These are phyloP conservation scores for Caretta caretta DNA, from an alignment of 2,113 vertebrate genomes.

Conservation along the genomic window DNA sequence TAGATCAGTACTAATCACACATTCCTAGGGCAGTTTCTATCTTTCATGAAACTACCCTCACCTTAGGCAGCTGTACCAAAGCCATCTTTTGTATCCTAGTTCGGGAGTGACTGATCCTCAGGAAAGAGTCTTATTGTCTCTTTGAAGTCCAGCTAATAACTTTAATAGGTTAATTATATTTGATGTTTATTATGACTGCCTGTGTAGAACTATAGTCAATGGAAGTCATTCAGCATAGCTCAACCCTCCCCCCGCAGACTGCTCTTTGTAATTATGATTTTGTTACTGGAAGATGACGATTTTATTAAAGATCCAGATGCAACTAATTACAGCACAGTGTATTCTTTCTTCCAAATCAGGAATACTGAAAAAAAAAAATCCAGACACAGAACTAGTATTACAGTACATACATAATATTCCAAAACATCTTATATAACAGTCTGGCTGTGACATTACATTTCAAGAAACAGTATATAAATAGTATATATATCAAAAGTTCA, in stretches of 20 bases:
- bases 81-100: background rate
- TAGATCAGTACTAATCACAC: fast-evolving
- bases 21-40: background rate
- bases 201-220: background rate
- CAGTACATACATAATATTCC: fast-evolving
- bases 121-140: background rate
- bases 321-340: background rate
- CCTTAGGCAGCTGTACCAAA: background rate
- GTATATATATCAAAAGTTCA: background rate
- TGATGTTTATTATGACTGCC: background rate
- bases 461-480: background rate
- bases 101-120: background rate
- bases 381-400: background rate
- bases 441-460: background rate
- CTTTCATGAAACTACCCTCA: background rate
- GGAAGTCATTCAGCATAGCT: background rate
- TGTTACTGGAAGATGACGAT: background rate
- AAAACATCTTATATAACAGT: background rate
- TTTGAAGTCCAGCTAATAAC: conserved; percentile 21
- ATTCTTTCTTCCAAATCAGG: background rate
- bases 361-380: background rate
- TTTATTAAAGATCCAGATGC: background rate
- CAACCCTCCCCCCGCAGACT: background rate
- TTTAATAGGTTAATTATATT: background rate
- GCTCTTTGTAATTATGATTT: background rate